Percentiles rank a stretch among this genome's conserved stretches.
Evolutionary conservation across 1,140 invertebrate species (phyloP).

Genomic region (Maniola jurtina): DNA sequence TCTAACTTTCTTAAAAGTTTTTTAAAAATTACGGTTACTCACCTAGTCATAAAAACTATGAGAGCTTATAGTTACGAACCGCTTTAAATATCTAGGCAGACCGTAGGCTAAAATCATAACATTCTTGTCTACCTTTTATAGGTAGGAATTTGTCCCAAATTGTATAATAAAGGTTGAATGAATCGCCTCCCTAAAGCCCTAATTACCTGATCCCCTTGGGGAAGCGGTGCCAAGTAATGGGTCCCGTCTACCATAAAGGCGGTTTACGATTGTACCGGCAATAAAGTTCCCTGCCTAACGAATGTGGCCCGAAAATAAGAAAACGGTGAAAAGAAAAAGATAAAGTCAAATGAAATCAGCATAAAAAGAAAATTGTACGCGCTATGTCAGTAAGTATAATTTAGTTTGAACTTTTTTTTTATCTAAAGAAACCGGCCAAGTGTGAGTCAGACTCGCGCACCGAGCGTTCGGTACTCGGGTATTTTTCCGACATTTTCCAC

Average conservation of each 20-base stretch:
- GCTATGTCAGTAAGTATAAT: not conserved
- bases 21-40: no score
- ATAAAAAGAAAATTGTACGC: not conserved
- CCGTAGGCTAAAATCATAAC: no score
- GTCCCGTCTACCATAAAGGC: not conserved
- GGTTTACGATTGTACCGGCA: not conserved
- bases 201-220: not conserved
- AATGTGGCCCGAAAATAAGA: not conserved
- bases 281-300: not conserved
- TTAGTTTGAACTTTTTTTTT: no score
- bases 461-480: no score
- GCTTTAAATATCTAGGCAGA: no score
- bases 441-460: no score
- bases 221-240: not conserved
- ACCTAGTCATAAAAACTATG: no score
- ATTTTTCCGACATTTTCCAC: no score
- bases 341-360: conserved; percentile 1
- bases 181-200: not conserved
- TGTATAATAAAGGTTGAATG: not conserved
- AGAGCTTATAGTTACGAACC: no score
- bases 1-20: no score
- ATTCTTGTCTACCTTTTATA: not conserved
- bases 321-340: not conserved
- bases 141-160: not conserved
- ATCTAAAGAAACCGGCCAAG: no score